phyloP scores from a whole-genome alignment of 1,140 invertebrate species.

The Papilio polytes region DNA sequence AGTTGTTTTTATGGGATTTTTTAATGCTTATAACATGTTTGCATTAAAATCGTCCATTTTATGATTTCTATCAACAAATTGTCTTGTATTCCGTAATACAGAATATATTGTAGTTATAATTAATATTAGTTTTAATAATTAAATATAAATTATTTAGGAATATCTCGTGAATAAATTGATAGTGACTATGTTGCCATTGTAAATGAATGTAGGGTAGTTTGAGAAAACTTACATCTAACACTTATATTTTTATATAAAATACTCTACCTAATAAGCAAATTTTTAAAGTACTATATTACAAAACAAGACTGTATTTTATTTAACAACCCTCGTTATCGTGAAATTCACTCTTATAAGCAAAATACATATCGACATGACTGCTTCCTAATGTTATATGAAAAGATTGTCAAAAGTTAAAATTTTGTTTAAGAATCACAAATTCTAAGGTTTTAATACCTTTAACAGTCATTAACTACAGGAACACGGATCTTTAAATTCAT shows the following conservation, averaged over 20 bases:
- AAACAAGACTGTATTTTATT: conserved; percentile 29
- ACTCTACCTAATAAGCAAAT: conserved; percentile 8
- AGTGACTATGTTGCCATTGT: conserved; percentile 8
- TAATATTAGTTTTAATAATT: conserved; percentile 22
- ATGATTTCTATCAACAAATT: conserved; percentile 6
- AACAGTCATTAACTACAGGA: background rate
- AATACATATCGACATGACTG: background rate
- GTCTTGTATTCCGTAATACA: background rate
- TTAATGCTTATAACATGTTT: background rate
- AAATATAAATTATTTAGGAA: conserved; percentile 11
- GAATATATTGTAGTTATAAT: conserved; percentile 13
- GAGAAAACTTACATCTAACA: conserved; percentile 1
- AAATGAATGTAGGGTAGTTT: background rate
- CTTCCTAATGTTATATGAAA: background rate
- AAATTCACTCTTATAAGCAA: background rate
- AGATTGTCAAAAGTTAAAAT: background rate
- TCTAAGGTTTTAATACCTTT: background rate
- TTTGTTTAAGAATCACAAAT: background rate
- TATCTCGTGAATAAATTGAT: background rate
- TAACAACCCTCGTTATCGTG: background rate
- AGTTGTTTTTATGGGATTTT: background rate
- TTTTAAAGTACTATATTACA: conserved; percentile 33
- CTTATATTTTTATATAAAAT: conserved; percentile 3
- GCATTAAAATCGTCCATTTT: background rate
- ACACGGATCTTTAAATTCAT: background rate